Evolutionary conservation across 2,888 invertebrate species (phyloP).

Genomic region (Scaptodrosophila latifasciaeformis): DNA sequence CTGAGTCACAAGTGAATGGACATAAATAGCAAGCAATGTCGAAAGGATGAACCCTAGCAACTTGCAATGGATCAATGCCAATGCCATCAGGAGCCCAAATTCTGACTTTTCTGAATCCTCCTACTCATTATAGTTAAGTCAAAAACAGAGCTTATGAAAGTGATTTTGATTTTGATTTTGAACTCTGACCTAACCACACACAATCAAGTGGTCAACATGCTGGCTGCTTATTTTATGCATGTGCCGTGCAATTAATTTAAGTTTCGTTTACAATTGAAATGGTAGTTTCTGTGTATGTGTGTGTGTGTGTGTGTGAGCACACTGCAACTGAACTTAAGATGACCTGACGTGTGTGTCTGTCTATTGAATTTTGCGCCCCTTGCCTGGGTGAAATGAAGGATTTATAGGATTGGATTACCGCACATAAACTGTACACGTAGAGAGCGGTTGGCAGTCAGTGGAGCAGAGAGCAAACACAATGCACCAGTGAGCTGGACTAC

Average conservation of each 20-base stretch:
- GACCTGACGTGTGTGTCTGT: too few relatives aligned
- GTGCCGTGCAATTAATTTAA: conserved; percentile 65
- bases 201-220: conserved; percentile 53
- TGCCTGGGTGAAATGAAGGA: conserved; percentile 53
- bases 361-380: too few relatives aligned
- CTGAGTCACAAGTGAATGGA: not conserved
- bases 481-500: conserved; percentile 16
- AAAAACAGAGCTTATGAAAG: conserved; percentile 59
- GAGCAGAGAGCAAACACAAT: conserved; percentile 37
- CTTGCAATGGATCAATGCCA: too few relatives aligned
- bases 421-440: conserved; percentile 38
- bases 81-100: too few relatives aligned
- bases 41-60: conserved; percentile 18
- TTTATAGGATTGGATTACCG: conserved; percentile 62
- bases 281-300: too few relatives aligned
- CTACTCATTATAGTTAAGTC: too few relatives aligned
- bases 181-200: not conserved
- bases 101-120: too few relatives aligned
- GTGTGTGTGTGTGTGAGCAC: not conserved
- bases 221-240: conserved; percentile 57
- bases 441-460: conserved; percentile 8
- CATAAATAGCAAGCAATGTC: conserved; percentile 7
- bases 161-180: conserved; percentile 32
- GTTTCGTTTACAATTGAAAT: conserved; percentile 63
- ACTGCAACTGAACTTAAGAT: not conserved